These are phyloP conservation scores for Ormyrus nitidulus DNA, from an alignment of 2,888 invertebrate genomes.

Conservation along the genomic window DNA sequence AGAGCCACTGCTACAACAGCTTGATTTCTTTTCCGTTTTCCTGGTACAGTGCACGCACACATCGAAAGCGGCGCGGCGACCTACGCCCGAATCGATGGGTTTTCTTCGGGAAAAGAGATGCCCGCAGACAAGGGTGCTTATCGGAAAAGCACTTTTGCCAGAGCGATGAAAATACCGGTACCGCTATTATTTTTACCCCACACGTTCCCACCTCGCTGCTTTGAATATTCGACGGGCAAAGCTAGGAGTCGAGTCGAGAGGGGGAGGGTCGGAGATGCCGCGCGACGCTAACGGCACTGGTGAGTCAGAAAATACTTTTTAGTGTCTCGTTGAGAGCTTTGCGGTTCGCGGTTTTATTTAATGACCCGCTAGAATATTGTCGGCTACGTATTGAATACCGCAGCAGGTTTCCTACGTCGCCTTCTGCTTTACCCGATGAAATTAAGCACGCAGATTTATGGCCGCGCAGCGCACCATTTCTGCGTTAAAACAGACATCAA, in stretches of 20 bases:
- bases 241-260: too few relatives aligned
- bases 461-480: background rate
- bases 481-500: background rate
- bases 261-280: too few relatives aligned
- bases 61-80: background rate
- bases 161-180: slow-evolving; percentile 14
- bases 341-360: slow-evolving; percentile 34
- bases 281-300: background rate
- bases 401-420: background rate
- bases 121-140: slow-evolving; percentile 12
- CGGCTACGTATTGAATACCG: background rate
- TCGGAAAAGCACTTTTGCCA: slow-evolving; percentile 34
- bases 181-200: slow-evolving; percentile 21
- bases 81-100: slow-evolving; percentile 5
- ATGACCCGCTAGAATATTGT: slow-evolving; percentile 13
- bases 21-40: background rate
- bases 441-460: slow-evolving; percentile 43
- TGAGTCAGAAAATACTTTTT: slow-evolving; percentile 24
- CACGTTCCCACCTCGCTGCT: background rate
- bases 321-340: background rate
- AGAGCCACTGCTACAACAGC: background rate
- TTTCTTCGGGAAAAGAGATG: slow-evolving; percentile 4
- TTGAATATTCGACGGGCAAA: slow-evolving; percentile 24
- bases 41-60: background rate
- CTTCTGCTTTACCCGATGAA: background rate